These are phyloP conservation scores for Brassicogethes aeneus DNA, from an alignment of 2,888 invertebrate species.

Conservation along the genomic window DNA sequence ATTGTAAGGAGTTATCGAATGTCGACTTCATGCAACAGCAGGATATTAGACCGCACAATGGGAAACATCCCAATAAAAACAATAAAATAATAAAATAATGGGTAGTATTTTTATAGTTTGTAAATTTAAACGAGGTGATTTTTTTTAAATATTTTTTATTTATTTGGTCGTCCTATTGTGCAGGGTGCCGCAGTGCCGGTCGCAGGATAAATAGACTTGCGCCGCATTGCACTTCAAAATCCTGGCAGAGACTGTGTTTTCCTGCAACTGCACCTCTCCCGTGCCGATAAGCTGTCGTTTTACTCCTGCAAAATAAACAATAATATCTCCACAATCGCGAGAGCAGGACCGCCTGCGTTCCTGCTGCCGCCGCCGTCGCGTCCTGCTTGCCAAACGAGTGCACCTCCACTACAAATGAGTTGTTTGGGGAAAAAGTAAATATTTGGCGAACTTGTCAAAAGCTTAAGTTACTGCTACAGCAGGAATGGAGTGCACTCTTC, in stretches of 20 bases:
- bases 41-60: no score
- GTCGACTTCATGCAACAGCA: conserved; percentile 27
- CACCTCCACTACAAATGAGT: conserved; percentile 13
- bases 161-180: no score
- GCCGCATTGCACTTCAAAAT: conserved; percentile 27
- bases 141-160: no score
- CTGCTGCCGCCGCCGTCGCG: conserved; percentile 7
- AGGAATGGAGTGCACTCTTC: not conserved
- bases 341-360: not conserved
- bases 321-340: conserved; percentile 20
- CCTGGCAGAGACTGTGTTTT: conserved; percentile 16
- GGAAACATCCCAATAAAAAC: no score
- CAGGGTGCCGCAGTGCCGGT: conserved; percentile 31
- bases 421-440: conserved; percentile 14
- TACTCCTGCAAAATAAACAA: conserved; percentile 22
- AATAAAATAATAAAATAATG: no score
- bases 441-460: conserved; percentile 12
- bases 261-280: conserved; percentile 19
- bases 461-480: conserved; percentile 7
- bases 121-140: no score
- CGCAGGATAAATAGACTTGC: conserved; percentile 28
- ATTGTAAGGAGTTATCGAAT: conserved; percentile 36
- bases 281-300: conserved; percentile 25
- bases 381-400: conserved; percentile 13
- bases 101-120: no score